Evolutionary conservation across 2,888 invertebrate genomes (phyloP).

Genomic region (Platynereis dumerilii): DNA sequence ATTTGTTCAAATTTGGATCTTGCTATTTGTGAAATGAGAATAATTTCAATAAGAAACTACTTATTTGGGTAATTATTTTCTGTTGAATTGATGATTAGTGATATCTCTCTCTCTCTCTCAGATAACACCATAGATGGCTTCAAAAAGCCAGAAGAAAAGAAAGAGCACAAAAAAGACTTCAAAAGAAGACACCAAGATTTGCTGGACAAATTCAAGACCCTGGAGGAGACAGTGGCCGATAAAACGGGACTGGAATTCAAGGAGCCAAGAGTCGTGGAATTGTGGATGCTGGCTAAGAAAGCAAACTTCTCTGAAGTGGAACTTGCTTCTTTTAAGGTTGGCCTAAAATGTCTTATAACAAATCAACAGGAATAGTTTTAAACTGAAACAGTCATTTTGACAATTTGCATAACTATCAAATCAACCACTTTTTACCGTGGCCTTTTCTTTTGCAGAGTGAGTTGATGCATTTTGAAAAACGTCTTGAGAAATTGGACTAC

Average conservation of each 20-base stretch:
- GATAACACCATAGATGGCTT: conserved; percentile 24
- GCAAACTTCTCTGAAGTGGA: conserved; percentile 83
- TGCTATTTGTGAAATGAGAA: no score
- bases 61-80: no score
- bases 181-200: conserved; percentile 78
- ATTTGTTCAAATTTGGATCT: no score
- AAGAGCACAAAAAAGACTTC: conserved; percentile 35
- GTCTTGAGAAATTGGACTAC: conserved; percentile 81
- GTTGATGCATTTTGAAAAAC: conserved; percentile 84
- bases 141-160: conserved; percentile 16
- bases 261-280: conserved; percentile 86
- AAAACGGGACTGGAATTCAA: conserved; percentile 69
- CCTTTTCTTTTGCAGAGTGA: conserved; percentile 72
- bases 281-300: conserved; percentile 83
- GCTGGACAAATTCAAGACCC: conserved; percentile 81
- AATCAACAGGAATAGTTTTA: no score
- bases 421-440: no score
- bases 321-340: conserved; percentile 80
- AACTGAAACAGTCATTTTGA: no score
- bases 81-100: no score
- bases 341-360: conserved; percentile 7
- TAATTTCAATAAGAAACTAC: no score
- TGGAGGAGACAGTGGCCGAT: conserved; percentile 67
- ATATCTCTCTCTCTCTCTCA: neutral
- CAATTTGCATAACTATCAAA: no score